phyloP scores from a whole-genome alignment of 2,797 vertebrate species.

The Xenentodon cancila region DNA sequence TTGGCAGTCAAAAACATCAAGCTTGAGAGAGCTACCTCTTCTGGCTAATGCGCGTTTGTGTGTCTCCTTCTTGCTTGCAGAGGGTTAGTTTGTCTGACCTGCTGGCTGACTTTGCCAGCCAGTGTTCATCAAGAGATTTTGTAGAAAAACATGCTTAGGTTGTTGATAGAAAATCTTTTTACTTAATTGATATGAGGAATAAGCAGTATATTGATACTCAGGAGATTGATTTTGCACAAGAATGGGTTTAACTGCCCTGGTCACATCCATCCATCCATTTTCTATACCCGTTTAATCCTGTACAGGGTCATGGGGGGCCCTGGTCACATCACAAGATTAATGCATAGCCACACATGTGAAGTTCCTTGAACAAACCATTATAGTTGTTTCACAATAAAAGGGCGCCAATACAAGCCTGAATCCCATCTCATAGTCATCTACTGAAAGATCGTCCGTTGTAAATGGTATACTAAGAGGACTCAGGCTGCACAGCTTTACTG shows the following conservation, averaged over 20 bases:
- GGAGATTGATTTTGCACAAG: not conserved
- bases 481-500: no score
- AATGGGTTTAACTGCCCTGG: not conserved
- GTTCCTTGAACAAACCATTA: not conserved
- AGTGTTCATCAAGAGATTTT: constrained; percentile 1
- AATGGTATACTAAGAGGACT: no score
- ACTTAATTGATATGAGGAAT: constrained; percentile 12
- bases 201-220: constrained; percentile 5
- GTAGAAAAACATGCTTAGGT: constrained; percentile 18
- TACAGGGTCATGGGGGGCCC: no score
- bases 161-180: constrained; percentile 6
- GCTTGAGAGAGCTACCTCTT: constrained; percentile 31
- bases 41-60: constrained; percentile 19
- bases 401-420: no score
- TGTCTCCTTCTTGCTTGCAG: constrained; percentile 27
- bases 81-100: constrained; percentile 66
- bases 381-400: no score
- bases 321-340: not conserved
- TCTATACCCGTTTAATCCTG: no score
- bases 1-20: constrained; percentile 53
- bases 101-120: constrained; percentile 48
- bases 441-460: no score
- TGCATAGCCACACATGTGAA: not conserved
- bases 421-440: not conserved
- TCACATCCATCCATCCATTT: no score